Evolutionary conservation across 2,113 vertebrate genomes (phyloP).

Genomic region (Eptesicus fuscus): DNA sequence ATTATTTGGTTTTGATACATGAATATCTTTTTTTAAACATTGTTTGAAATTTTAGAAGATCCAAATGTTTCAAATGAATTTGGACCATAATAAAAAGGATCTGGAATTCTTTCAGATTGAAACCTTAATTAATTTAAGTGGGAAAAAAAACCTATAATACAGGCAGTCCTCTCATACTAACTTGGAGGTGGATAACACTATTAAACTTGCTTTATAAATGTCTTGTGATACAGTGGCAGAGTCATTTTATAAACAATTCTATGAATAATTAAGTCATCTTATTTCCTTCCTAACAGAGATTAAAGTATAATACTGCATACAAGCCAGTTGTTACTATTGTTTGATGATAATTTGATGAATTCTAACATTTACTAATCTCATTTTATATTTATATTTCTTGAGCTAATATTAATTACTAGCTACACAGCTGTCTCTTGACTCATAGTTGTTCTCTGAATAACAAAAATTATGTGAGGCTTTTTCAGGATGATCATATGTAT

Average conservation of each 20-base stretch:
- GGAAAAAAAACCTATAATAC: background rate
- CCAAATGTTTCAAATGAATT: slow-evolving; percentile 10
- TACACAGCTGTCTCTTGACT: background rate
- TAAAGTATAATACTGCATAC: background rate
- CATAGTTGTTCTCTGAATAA: background rate
- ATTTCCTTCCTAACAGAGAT: background rate
- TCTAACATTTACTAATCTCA: slow-evolving; percentile 14
- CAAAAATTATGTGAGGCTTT: background rate
- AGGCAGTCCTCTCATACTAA: background rate
- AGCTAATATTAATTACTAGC: background rate
- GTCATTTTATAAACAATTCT: background rate
- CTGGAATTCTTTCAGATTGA: slow-evolving; percentile 21
- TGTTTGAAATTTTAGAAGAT: slow-evolving; percentile 16
- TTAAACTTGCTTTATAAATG: background rate
- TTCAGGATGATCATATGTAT: background rate
- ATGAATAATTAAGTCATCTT: background rate
- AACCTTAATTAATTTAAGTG: background rate
- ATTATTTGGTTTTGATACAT: slow-evolving; percentile 3
- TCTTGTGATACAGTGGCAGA: background rate
- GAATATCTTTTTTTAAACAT: slow-evolving; percentile 17
- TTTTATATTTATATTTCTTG: background rate
- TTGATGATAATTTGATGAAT: slow-evolving; percentile 11
- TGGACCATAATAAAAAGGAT: background rate
- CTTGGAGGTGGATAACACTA: background rate
- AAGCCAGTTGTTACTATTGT: background rate